These are phyloP conservation scores for Drosophila mulleri DNA, from an alignment of 2,888 invertebrate species.

Conservation along the genomic window DNA sequence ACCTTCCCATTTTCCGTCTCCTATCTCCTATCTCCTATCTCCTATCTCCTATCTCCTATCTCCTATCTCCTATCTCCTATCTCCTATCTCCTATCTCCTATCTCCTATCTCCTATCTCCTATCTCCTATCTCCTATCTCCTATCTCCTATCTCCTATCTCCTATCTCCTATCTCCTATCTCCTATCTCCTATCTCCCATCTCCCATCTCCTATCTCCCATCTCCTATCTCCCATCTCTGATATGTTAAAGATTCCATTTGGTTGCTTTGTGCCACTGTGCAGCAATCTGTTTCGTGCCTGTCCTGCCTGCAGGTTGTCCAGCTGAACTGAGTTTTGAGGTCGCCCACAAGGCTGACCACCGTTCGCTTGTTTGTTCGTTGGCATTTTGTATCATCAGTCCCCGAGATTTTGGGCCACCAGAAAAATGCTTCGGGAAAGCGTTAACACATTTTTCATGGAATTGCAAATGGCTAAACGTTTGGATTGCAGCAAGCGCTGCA, in stretches of 20 bases:
- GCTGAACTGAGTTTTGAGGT: conserved; percentile 28
- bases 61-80: not conserved
- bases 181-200: not conserved
- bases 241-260: not conserved
- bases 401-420: conserved; percentile 24
- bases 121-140: not conserved
- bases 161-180: not conserved
- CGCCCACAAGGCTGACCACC: conserved; percentile 41
- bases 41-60: too few relatives aligned
- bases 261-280: conserved; percentile 14
- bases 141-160: not conserved
- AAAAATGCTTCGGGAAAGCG: conserved; percentile 20
- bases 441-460: conserved; percentile 30
- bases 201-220: not conserved
- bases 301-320: conserved; percentile 23
- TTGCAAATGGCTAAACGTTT: conserved; percentile 33
- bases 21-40: not conserved
- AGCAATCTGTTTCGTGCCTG: conserved; percentile 8
- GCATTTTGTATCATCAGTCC: conserved; percentile 23
- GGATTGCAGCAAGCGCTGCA: conserved; percentile 7
- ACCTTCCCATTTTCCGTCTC: too few relatives aligned
- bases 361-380: conserved; percentile 34
- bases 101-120: not conserved
- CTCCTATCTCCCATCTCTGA: not conserved
- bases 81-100: not conserved